A percentile compares a stretch with the other conserved stretches of the same genome.
Evolutionary conservation across 2,888 invertebrate genomes (phyloP).

Genomic region (Gnatocerus cornutus): DNA sequence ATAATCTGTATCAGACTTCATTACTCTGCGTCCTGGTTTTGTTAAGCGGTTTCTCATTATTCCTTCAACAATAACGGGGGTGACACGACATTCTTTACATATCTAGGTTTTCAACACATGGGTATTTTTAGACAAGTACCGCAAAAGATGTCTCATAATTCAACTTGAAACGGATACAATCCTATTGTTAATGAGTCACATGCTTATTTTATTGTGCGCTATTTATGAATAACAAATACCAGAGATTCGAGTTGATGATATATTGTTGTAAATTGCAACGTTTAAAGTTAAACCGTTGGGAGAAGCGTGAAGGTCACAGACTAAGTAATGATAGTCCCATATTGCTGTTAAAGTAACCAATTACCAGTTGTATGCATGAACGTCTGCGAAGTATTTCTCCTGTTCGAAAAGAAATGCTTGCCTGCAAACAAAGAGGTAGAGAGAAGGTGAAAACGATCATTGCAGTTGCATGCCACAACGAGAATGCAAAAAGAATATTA

Average conservation of each 20-base stretch:
- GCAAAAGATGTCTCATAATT: not conserved
- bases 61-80: conserved; percentile 28
- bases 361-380: conserved; percentile 25
- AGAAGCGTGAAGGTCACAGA: conserved; percentile 33
- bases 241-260: conserved; percentile 13
- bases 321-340: conserved; percentile 32
- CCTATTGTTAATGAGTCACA: conserved; percentile 18
- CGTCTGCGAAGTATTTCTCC: conserved; percentile 22
- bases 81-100: conserved; percentile 22
- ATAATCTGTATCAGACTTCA: conserved; percentile 53
- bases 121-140: not conserved
- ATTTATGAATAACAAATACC: conserved; percentile 18
- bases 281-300: conserved; percentile 14
- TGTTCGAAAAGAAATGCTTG: conserved; percentile 18
- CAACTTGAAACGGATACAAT: conserved; percentile 7
- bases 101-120: conserved; percentile 16
- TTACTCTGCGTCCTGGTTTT: conserved; percentile 50
- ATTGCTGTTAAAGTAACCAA: conserved; percentile 31
- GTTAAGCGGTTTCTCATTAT: conserved; percentile 46
- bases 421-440: conserved; percentile 31
- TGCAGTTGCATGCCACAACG: conserved; percentile 44
- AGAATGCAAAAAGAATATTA: conserved; percentile 48
- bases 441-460: conserved; percentile 47
- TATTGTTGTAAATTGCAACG: conserved; percentile 33
- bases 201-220: conserved; percentile 8